phyloP scores from a whole-genome alignment of 2,797 vertebrate species.

The Lepilemur septentrionalis region DNA sequence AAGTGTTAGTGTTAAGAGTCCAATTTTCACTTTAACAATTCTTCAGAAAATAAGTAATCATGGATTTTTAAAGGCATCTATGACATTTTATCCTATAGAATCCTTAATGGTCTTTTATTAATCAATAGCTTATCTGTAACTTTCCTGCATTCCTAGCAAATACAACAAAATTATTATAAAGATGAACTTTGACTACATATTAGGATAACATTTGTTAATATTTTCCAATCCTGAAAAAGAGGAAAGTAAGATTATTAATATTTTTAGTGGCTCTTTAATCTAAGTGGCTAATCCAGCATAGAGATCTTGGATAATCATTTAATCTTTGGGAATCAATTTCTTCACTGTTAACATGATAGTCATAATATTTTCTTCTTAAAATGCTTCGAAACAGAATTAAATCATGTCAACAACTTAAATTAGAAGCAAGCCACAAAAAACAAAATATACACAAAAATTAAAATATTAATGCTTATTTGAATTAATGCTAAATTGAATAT shows the following conservation, averaged over 20 bases:
- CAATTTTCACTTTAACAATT: neutral
- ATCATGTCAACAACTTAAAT: neutral
- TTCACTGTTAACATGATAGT: neutral
- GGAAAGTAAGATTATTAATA: neutral
- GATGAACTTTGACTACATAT: neutral
- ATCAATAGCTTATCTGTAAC: neutral
- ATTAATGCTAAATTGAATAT: neutral
- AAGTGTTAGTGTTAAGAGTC: neutral
- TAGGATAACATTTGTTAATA: neutral
- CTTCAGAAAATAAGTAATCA: constrained; percentile 27
- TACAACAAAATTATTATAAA: neutral
- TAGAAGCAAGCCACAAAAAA: neutral
- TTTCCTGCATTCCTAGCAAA: neutral
- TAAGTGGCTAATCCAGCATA: neutral
- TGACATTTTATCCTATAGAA: neutral
- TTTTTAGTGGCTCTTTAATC: neutral
- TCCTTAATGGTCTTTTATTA: neutral
- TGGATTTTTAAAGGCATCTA: constrained; percentile 46
- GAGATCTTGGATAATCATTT: neutral
- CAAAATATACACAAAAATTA: neutral
- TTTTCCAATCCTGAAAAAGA: neutral
- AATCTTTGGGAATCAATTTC: neutral
- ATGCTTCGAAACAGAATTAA: neutral
- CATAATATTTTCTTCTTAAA: neutral
- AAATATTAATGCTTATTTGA: neutral